phyloP scores from a whole-genome alignment of 2,888 invertebrate genomes.

The Mesochorus sp. region DNA sequence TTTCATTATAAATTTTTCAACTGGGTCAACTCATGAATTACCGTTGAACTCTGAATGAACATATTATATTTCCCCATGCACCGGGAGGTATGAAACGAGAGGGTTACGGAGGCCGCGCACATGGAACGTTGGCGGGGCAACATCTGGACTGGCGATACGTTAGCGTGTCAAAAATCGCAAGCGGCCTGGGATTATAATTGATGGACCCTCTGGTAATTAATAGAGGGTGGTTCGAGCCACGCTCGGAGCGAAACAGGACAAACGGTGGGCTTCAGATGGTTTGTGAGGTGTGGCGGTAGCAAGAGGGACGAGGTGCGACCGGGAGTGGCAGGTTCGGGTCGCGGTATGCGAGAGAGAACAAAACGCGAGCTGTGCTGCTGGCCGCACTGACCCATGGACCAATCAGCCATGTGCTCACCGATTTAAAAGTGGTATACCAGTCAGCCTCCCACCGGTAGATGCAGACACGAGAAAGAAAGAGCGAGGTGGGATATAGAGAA shows the following conservation, averaged over 20 bases:
- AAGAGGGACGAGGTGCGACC: background rate
- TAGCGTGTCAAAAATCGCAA: constrained; percentile 80
- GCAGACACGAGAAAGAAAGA: constrained; percentile 7
- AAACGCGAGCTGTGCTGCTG: constrained; percentile 8
- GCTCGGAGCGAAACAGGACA: constrained; percentile 42
- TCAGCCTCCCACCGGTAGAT: background rate
- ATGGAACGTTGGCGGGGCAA: constrained; percentile 67
- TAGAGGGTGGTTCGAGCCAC: constrained; percentile 70
- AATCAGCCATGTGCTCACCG: constrained; percentile 59
- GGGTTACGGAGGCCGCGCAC: constrained; percentile 4
- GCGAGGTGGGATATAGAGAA: too few relatives aligned
- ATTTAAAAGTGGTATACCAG: constrained; percentile 74
- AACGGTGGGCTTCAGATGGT: constrained; percentile 22
- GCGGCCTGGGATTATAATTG: constrained; percentile 76
- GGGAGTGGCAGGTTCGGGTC: constrained; percentile 57
- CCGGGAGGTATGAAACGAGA: background rate
- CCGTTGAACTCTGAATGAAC: constrained; percentile 5
- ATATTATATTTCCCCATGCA: constrained; percentile 53
- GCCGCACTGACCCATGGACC: constrained; percentile 31
- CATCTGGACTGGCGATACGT: constrained; percentile 81
- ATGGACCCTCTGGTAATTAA: constrained; percentile 81
- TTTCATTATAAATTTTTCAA: too few relatives aligned
- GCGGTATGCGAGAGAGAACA: constrained; percentile 54
- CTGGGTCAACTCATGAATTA: constrained; percentile 8
- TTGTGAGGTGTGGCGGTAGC: constrained; percentile 13